phyloP scores from a whole-genome alignment of 2,888 invertebrate species.

The Dinocampus coccinellae region DNA sequence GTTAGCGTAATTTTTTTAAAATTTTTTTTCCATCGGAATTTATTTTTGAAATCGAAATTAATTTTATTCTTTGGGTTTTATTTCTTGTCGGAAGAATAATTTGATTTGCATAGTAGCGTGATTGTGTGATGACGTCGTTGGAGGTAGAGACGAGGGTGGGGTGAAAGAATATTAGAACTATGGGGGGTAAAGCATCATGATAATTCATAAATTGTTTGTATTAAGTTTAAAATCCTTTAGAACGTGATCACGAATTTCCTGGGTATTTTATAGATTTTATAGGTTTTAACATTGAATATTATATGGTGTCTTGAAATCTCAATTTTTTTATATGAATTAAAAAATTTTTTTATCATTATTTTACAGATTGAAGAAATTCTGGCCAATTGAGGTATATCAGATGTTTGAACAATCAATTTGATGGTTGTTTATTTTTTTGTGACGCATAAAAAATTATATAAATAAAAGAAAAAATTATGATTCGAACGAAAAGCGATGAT shows the following conservation, averaged over 20 bases:
- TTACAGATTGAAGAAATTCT: neutral
- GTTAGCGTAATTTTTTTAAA: neutral
- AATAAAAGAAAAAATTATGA: conserved; percentile 38
- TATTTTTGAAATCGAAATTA: no score
- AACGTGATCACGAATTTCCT: conserved; percentile 12
- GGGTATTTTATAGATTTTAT: neutral
- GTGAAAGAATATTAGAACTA: neutral
- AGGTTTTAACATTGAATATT: no score
- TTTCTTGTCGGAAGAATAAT: neutral
- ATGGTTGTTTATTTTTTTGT: neutral
- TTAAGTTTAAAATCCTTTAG: neutral
- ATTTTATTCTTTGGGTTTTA: neutral
- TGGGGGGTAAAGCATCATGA: conserved; percentile 1
- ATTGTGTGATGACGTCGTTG: neutral
- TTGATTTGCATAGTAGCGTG: neutral
- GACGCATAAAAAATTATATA: neutral
- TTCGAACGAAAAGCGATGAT: conserved; percentile 42
- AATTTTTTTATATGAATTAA: neutral
- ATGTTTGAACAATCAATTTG: no score
- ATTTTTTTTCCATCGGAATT: no score
- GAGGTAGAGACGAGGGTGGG: neutral
- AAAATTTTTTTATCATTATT: neutral
- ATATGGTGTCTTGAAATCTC: no score
- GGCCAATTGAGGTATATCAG: neutral
- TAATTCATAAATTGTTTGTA: neutral